phyloP scores from a whole-genome alignment of 2,113 vertebrate species.

The Carlito syrichta region DNA sequence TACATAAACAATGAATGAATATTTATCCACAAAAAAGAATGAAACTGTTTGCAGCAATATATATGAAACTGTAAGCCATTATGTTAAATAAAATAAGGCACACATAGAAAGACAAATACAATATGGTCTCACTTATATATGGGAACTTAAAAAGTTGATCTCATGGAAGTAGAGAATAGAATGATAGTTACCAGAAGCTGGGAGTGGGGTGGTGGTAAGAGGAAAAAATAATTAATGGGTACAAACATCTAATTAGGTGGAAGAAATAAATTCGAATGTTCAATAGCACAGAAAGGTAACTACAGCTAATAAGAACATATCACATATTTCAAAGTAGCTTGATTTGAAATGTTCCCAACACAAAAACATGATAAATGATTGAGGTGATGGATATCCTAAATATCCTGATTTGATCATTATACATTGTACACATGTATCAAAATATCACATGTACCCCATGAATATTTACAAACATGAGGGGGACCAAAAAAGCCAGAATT shows the following conservation, averaged over 20 bases:
- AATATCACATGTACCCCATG: not conserved
- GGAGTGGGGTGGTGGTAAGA: not conserved
- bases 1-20: not conserved
- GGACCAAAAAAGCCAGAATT: no score
- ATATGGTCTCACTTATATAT: not conserved
- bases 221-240: not conserved
- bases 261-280: not conserved
- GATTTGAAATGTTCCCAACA: not conserved
- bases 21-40: not conserved
- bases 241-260: not conserved
- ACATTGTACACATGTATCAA: not conserved
- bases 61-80: not conserved
- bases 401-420: not conserved
- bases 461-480: not conserved
- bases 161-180: not conserved
- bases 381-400: not conserved
- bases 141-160: not conserved
- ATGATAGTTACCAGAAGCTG: not conserved
- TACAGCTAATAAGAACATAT: not conserved
- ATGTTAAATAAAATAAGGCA: not conserved
- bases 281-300: not conserved
- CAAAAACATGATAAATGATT: not conserved
- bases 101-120: not conserved
- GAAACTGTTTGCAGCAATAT: not conserved
- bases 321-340: not conserved